A percentile compares a stretch with the other conserved stretches of the same genome.
Evolutionary conservation across 2,797 vertebrate species (phyloP).

Genomic region (Lepus townsendii): DNA sequence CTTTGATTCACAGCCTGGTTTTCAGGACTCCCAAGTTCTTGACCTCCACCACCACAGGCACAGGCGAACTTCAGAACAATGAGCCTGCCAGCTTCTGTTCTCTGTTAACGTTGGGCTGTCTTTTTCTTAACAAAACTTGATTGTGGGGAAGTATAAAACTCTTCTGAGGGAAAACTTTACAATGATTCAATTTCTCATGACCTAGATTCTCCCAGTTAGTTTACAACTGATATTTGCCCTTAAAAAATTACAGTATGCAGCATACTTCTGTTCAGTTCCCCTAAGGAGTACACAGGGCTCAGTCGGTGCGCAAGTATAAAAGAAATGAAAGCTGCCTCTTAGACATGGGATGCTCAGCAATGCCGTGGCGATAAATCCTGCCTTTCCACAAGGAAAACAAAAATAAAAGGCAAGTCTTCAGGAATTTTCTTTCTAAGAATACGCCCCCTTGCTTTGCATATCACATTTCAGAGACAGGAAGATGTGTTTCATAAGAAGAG

Average conservation of each 20-base stretch:
- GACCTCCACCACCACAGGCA: neutral
- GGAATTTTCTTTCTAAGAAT: neutral
- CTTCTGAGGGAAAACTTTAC: slow-evolving; percentile 31
- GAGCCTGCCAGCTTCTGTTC: neutral
- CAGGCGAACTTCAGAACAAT: neutral
- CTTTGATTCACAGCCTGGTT: neutral
- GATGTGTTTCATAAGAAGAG: neutral
- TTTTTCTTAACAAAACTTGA: slow-evolving; percentile 42
- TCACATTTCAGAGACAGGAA: neutral
- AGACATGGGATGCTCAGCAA: neutral
- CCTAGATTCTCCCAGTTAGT: neutral
- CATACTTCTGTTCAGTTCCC: neutral
- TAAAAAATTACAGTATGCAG: slow-evolving; percentile 15
- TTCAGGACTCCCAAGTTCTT: neutral
- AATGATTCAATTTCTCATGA: slow-evolving; percentile 51
- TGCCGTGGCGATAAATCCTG: neutral
- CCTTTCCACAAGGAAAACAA: neutral
- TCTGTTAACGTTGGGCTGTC: neutral
- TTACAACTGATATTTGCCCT: slow-evolving; percentile 17
- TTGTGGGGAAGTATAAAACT: slow-evolving; percentile 33
- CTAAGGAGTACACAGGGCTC: neutral
- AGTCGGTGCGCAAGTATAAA: neutral
- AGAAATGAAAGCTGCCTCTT: neutral
- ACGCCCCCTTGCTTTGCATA: neutral
- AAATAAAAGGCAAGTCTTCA: neutral